phyloP scores from a whole-genome alignment of 2,113 vertebrate species.

The Gymnarchus niloticus region DNA sequence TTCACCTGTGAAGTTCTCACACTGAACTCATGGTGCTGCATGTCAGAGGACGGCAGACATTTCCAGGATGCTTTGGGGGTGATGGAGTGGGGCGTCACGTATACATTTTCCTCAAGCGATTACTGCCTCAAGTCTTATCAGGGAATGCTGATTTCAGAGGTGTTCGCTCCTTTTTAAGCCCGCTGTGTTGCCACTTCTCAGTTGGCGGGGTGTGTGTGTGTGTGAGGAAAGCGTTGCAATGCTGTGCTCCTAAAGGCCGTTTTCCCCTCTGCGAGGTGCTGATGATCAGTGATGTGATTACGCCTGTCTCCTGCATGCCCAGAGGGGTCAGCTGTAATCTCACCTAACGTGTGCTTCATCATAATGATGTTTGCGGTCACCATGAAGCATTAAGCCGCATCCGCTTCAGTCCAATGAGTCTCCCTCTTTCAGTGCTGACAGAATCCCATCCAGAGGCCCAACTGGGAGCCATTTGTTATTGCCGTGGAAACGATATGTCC shows the following conservation, averaged over 20 bases:
- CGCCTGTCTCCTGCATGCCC: background rate
- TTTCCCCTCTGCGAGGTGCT: too few relatives aligned
- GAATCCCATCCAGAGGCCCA: background rate
- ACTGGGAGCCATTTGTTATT: conserved; percentile 13
- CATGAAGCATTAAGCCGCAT: background rate
- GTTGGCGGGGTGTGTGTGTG: background rate
- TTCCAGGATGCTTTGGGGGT: background rate
- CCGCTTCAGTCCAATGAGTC: background rate
- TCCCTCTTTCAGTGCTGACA: background rate
- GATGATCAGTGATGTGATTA: background rate
- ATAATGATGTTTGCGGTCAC: background rate
- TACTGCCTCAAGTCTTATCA: background rate
- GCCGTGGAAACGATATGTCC: background rate
- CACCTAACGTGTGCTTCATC: background rate
- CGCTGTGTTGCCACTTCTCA: background rate
- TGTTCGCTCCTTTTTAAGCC: background rate
- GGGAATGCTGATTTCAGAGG: background rate
- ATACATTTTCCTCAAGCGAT: background rate
- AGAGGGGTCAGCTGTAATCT: background rate
- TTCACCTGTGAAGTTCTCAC: background rate
- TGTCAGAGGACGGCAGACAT: background rate
- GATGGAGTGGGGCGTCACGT: too few relatives aligned
- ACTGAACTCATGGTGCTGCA: too few relatives aligned
- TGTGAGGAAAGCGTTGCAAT: background rate
- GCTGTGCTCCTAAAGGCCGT: too few relatives aligned